Evolutionary conservation across 2,888 invertebrate genomes (phyloP), one percentile per base, ranked within the genome.

Genomic region (Pristionchus arcanus): DNA sequence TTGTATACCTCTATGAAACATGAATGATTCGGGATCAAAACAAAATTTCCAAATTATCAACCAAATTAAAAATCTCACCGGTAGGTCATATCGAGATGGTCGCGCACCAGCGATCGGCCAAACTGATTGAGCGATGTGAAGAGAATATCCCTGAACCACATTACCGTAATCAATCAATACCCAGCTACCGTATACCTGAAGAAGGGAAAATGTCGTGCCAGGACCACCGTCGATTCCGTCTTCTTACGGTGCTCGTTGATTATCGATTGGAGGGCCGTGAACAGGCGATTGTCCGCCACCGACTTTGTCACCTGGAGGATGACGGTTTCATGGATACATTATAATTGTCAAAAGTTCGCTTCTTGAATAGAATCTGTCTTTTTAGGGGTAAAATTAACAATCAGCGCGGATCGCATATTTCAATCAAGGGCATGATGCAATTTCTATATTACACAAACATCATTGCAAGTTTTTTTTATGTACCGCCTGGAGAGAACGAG

Each of bases 61-160:
- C 3, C 11, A 63, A 25, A 49, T 25, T 1, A 53, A 81, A 28
- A 81, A 74, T n/a, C 74, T 53, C 66, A 89, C 89, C 49, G 90
- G 89, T 93, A 94, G 86, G 92, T 91, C 31, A 90, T 77, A 89
- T 94, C 94, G 34, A 94, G 92, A 55, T 92, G 92, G 71, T 94
- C 94, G 3, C 94, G 93, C n/a, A 93, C 91, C 19, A 94, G 91
- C 16, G 92, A 93, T 25, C 93, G 90, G 0, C 93, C 93, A 86
- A 93, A 94, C 0, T 91, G 90, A 74, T 94, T 93, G 77, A 94
- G 89, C 3, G 94, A 92, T 4, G 93, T 92, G 90, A 94, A 94
- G 84, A 92, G 92, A 83, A 94, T 92, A 90, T 94, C 94, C 89
- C 94, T 94, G 91, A 85, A 93, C 49, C 7, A 28, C n/a, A 2